Evolutionary conservation across 1,140 invertebrate genomes (phyloP), one percentile per base, ranked within the genome.

Genomic region (Nephotettix cincticeps): DNA sequence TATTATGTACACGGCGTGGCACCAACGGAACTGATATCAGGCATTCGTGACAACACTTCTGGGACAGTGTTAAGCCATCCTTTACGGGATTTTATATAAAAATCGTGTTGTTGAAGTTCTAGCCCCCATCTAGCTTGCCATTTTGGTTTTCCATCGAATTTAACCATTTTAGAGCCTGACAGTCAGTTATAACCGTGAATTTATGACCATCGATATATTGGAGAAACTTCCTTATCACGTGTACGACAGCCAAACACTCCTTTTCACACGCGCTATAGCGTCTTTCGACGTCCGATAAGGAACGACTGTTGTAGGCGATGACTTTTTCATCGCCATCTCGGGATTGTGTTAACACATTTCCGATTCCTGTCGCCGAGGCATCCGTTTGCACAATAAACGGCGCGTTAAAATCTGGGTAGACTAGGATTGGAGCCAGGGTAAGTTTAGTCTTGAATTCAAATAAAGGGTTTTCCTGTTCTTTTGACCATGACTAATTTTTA

Each of bases 171-270:
- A 85, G 45, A 73, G 74, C 71, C 13, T 77, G 73, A 45, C 84
- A 82, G 61, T 85, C 82, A 0, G 81, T 83, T 6, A 79, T 30
- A 1, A 83, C 76, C 1, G 61, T 78, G 58, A 85, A 83, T 6
- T 77, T 68, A n/a, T 74, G 75, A 13, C 78, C 80, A 56, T 78
- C 70, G 13, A 85, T n/a, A 71, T 81, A 84, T 51, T 70, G 66
- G n/a, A 6, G 76, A 40, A 79, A 78, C 29, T 79, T 75, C 36
- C 79, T 71, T 3, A 83, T 76, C 0, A 77, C 78, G 66, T 74
- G 78, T 14, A 83, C 58, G 1, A 84, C 67, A 17, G 79, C 82
- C 25, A 85, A 71, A 56, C 75, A 77, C 77, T 85, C 84, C 66
- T 73, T 71, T 75, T 85, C 79, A 0, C 78, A 81, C 0, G 74